A percentile compares a stretch with the other conserved stretches of the same genome.
These are phyloP conservation scores for Formica aserva DNA, from an alignment of 2,888 invertebrate species.

Conservation along the genomic window DNA sequence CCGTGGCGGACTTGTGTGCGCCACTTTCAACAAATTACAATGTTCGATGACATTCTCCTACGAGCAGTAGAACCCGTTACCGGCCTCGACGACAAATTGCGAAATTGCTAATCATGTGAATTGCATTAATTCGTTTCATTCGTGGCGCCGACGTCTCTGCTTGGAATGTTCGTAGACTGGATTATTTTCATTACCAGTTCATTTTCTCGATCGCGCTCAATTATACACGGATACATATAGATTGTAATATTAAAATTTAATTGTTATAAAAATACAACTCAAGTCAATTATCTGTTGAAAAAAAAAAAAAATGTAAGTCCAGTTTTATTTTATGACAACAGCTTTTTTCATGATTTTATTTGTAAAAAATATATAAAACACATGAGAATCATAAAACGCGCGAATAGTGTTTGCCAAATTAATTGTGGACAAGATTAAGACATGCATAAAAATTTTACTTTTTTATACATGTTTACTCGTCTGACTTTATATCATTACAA, in stretches of 20 bases:
- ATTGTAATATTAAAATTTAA: not conserved
- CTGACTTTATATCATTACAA: not conserved
- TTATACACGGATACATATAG: not conserved
- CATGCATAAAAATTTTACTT: not conserved
- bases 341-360: not conserved
- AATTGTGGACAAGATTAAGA: not conserved
- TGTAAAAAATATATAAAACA: not conserved
- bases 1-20: conserved; percentile 36
- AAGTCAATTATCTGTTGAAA: not conserved
- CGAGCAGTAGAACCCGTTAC: conserved; percentile 44
- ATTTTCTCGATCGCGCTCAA: not conserved
- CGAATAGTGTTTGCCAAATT: not conserved
- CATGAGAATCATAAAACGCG: not conserved
- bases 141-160: not conserved
- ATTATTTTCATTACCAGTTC: not conserved
- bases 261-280: not conserved
- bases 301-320: not conserved
- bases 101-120: conserved; percentile 40
- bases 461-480: not conserved
- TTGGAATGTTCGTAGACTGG: not conserved
- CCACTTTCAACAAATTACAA: conserved; percentile 65
- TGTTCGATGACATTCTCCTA: conserved; percentile 60
- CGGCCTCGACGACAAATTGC: conserved; percentile 60
- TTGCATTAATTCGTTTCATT: conserved; percentile 44
- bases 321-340: not conserved